Conservation (phyloP, 2,113 vertebrate genomes). For the Nothoprocta perdicaria region DNA sequence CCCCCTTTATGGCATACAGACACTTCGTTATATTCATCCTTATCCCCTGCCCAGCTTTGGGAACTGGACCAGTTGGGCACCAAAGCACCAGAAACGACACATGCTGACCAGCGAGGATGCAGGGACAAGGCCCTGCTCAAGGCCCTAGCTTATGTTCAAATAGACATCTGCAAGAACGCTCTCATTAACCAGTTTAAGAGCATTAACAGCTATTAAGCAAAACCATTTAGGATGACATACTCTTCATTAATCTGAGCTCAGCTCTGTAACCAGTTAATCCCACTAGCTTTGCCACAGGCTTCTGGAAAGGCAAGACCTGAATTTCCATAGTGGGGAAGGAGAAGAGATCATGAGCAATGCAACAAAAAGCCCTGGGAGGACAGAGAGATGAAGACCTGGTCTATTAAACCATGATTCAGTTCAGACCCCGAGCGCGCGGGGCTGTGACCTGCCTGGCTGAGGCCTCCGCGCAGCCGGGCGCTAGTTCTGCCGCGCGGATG, state of each 20-base stretch:
- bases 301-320: constrained; percentile 10
- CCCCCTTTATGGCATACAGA: background rate
- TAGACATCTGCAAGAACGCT: background rate
- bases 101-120: background rate
- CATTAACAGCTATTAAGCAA: background rate
- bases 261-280: background rate
- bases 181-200: background rate
- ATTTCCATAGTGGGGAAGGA: background rate
- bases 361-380: background rate
- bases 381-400: constrained; percentile 11
- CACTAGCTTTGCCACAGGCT: background rate
- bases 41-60: background rate
- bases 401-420: constrained; percentile 29
- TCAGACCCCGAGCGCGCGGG: background rate
- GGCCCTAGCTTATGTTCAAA: background rate
- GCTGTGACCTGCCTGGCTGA: constrained; percentile 23
- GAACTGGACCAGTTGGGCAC: background rate
- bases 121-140: background rate
- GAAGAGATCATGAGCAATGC: background rate
- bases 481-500: constrained; percentile 47
- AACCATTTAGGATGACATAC: background rate
- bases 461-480: background rate
- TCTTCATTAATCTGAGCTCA: background rate
- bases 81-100: background rate
- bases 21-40: background rate